Conservation (phyloP, 2,113 vertebrate genomes). For the Cephalophus harveyi region DNA sequence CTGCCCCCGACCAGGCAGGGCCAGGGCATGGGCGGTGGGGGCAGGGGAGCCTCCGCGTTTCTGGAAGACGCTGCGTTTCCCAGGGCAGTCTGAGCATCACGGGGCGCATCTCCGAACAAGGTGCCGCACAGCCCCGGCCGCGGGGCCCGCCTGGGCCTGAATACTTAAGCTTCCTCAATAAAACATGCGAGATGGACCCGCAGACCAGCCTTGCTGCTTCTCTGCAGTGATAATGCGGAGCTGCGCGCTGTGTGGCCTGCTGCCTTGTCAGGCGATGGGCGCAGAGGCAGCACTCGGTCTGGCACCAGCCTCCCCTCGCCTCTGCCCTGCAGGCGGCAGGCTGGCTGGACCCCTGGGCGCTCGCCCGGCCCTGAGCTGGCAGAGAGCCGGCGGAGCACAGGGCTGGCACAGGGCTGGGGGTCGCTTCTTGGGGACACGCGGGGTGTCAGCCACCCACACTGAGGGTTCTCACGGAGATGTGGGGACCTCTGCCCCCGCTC, state of each 20-base stretch:
- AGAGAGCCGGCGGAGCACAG: accelerated
- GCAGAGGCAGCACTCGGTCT: not conserved
- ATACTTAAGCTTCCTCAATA: not conserved
- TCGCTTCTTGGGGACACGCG: accelerated
- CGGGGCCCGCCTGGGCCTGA: not conserved
- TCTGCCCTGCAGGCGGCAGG: not conserved
- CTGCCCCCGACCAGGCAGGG: not conserved
- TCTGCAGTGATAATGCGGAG: not conserved
- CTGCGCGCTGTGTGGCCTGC: accelerated
- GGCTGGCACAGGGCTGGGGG: too few relatives aligned
- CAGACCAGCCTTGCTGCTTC: not conserved
- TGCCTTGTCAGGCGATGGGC: accelerated
- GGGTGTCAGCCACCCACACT: accelerated
- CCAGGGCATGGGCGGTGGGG: accelerated
- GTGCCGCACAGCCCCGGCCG: accelerated
- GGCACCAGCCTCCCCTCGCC: not conserved
- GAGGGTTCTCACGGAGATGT: not conserved
- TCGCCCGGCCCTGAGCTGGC: not conserved
- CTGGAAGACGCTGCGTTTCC: not conserved
- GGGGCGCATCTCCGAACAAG: accelerated
- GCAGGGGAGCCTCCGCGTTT: not conserved
- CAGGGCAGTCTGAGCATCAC: not conserved
- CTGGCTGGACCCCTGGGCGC: not conserved
- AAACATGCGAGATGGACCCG: not conserved
- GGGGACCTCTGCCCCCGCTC: too few relatives aligned